Base-by-base conservation (phyloP, 2,888 invertebrate species). In the Aphelenchoides bicaudatus region DNA sequence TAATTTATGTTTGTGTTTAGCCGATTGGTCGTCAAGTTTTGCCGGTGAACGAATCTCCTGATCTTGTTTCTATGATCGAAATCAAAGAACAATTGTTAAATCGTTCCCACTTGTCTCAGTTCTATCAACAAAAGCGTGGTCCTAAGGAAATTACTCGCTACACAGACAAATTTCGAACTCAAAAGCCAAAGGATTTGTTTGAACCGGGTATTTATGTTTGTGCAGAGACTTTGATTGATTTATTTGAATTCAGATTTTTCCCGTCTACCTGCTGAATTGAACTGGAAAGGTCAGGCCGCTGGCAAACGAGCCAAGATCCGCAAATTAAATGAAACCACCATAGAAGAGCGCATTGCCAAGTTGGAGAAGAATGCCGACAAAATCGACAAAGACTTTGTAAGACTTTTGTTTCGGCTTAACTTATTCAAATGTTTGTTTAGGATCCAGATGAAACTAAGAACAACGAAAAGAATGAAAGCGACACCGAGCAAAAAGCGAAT, bases 131-230 rank as follows among this genome's bases (percentile, higher is more conserved):
- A 38, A 59, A 61, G 6, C 61, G 63, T 3, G 65, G 65, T n/a
- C 63, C 66, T 43, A 59, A 59, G 13, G 74, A 74, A 39, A 64
- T 75, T n/a, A 56, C 56, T n/a, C 65, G 75, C n/a, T 76, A 75
- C 57, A 65, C 70, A 23, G 76, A 76, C 58, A 75, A 72, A 48
- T 75, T 70, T 51, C 61, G 64, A 10, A 37, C 56, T 19, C 56
- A 62, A 16, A 56, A 67, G 37, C 61, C 66, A 27, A 67, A 65
- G 21, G 47, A 47, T n/a, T 53, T 57, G 4, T 54, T 49, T 31
- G 54, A 54, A 30, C 53, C 28, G 31, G 53, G 25, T 8, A 43
- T 21, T n/a, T 19, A 25, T 43, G 43, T 21, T 19, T 34, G 34
- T n/a, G 10, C 43, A 8, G 8, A 21, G 16, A 21, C 10, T 19